These are phyloP conservation scores for Rhagoletis zephyria DNA, from an alignment of 1,140 invertebrate genomes.

Conservation along the genomic window DNA sequence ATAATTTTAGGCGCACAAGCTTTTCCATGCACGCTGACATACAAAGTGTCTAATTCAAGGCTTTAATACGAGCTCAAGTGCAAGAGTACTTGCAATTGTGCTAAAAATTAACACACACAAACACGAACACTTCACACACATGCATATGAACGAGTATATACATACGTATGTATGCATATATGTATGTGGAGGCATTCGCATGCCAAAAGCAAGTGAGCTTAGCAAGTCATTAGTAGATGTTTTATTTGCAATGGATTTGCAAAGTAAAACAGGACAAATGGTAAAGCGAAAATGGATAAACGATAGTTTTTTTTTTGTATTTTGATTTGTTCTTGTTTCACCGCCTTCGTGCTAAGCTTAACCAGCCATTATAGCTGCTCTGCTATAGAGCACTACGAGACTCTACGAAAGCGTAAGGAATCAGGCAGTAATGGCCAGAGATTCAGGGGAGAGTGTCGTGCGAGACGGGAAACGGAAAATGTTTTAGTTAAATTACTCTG, in stretches of 20 bases:
- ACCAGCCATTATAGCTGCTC: too few relatives aligned
- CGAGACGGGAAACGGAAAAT: neutral
- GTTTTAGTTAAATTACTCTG: neutral
- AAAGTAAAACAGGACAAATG: too few relatives aligned
- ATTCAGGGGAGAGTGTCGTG: neutral
- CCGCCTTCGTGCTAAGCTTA: too few relatives aligned
- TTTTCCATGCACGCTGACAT: neutral
- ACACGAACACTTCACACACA: neutral
- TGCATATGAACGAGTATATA: neutral
- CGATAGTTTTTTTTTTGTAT: too few relatives aligned
- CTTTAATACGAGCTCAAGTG: constrained; percentile 12
- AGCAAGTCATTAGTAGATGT: constrained; percentile 2
- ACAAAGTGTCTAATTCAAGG: constrained; percentile 37
- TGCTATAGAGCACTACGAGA: too few relatives aligned
- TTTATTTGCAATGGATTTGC: neutral
- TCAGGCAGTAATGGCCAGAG: neutral
- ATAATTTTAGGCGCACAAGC: constrained; percentile 4
- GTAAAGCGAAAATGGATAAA: too few relatives aligned
- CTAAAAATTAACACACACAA: neutral
- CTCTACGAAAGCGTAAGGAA: neutral
- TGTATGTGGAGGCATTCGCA: too few relatives aligned
- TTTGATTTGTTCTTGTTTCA: too few relatives aligned
- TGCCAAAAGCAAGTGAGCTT: too few relatives aligned
- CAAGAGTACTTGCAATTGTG: neutral
- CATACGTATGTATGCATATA: neutral